phyloP scores from a whole-genome alignment of 2,888 invertebrate species.

The Drosophila fungiperda region DNA sequence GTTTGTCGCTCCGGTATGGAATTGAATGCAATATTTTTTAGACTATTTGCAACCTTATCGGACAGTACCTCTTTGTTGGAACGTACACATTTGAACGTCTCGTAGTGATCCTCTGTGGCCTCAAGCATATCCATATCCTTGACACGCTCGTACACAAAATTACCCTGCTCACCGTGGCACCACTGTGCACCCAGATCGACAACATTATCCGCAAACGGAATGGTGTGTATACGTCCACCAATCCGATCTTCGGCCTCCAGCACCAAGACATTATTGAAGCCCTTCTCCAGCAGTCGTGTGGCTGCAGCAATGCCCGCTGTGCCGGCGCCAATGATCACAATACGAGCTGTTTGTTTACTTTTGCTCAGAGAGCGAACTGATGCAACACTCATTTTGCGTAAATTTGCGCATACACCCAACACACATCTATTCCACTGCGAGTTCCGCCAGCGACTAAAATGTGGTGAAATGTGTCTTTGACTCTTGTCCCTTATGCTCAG shows the following conservation, averaged over 20 bases:
- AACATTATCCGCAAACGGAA: slow-evolving; percentile 86
- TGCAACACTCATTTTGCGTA: slow-evolving; percentile 48
- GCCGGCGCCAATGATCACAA: slow-evolving; percentile 84
- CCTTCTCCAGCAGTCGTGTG: slow-evolving; percentile 83
- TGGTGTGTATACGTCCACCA: slow-evolving; percentile 88
- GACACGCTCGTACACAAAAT: slow-evolving; percentile 87
- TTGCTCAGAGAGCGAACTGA: slow-evolving; percentile 50
- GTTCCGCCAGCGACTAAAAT: slow-evolving; percentile 55
- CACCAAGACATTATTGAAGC: slow-evolving; percentile 86
- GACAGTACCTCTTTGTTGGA: slow-evolving; percentile 84
- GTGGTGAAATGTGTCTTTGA: neutral
- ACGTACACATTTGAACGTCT: slow-evolving; percentile 77
- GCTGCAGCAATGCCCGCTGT: slow-evolving; percentile 84
- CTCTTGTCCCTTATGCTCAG: slow-evolving; percentile 17
- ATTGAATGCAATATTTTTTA: slow-evolving; percentile 83
- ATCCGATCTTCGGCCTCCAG: slow-evolving; percentile 88
- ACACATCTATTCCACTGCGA: slow-evolving; percentile 29
- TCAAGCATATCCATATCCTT: slow-evolving; percentile 74
- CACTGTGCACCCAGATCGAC: slow-evolving; percentile 92
- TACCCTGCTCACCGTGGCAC: slow-evolving; percentile 88
- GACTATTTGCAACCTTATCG: slow-evolving; percentile 74
- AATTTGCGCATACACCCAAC: neutral
- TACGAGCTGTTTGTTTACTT: slow-evolving; percentile 70
- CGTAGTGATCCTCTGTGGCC: slow-evolving; percentile 74
- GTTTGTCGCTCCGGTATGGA: slow-evolving; percentile 81